Evolutionary conservation across 2,797 vertebrate genomes (phyloP).

Genomic region (Cossypha caffra): DNA sequence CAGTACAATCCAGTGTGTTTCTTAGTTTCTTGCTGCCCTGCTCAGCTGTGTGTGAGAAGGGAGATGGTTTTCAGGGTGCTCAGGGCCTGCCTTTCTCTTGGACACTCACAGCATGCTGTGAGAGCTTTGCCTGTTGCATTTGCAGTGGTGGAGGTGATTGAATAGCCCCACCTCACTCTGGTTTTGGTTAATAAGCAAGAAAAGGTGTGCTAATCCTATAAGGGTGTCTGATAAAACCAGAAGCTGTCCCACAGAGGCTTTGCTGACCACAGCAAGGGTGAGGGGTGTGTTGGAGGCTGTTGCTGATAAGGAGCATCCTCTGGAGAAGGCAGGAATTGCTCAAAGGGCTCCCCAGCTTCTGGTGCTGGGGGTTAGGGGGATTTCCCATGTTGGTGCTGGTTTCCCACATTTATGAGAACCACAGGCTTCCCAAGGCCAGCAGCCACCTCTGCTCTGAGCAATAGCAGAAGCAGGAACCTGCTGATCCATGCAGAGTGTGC

Average conservation of each 20-base stretch:
- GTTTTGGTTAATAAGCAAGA: conserved; percentile 24
- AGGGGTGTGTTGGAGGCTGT: neutral
- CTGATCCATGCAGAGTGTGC: neutral
- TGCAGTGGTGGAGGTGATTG: neutral
- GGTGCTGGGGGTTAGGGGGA: neutral
- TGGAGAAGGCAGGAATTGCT: neutral
- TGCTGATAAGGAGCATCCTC: neutral
- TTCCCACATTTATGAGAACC: neutral
- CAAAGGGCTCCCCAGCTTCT: neutral
- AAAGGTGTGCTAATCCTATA: conserved; percentile 1
- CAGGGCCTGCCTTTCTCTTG: neutral
- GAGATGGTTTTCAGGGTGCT: neutral
- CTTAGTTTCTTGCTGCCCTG: neutral
- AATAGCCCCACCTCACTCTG: neutral
- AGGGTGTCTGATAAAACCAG: neutral
- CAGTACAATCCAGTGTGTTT: neutral
- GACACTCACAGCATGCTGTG: neutral
- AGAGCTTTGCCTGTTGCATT: neutral
- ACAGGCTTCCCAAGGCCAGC: neutral
- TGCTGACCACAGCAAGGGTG: neutral
- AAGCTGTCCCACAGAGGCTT: neutral
- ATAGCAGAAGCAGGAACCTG: neutral
- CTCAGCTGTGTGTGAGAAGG: neutral
- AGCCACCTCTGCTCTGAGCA: neutral
- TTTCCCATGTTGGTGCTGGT: neutral